Conservation (phyloP, 1,140 invertebrate species). For the Hormaphis cornu region DNA sequence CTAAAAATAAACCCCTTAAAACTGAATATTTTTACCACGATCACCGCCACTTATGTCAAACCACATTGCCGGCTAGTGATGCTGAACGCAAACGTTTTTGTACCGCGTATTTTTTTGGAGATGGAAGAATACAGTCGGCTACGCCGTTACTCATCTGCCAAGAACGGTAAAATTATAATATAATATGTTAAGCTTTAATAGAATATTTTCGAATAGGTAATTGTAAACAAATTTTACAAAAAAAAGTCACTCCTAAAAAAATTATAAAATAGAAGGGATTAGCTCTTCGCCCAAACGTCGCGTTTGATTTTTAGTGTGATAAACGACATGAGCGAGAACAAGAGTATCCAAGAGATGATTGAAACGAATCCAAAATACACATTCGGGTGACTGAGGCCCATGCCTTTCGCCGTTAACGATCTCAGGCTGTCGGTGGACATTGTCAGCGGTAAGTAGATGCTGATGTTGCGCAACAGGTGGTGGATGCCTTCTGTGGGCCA, state of each 20-base stretch:
- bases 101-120: no score
- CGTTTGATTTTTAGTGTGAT: constrained; percentile 25
- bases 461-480: constrained; percentile 30
- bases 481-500: constrained; percentile 36
- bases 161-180: no score
- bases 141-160: no score
- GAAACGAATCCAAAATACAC: constrained; percentile 50
- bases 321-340: constrained; percentile 41
- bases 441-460: constrained; percentile 32
- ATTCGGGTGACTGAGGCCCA: constrained; percentile 42
- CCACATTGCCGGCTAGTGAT: no score
- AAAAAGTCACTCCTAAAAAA: background rate
- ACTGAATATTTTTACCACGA: no score
- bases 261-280: background rate
- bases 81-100: no score
- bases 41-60: no score
- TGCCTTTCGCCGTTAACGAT: constrained; percentile 33
- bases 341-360: constrained; percentile 46
- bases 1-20: no score
- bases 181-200: background rate
- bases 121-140: no score
- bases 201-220: background rate
- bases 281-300: background rate
- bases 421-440: constrained; percentile 33
- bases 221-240: background rate